These are phyloP conservation scores for Caerostris extrusa DNA, from an alignment of 1,140 invertebrate genomes.

Conservation along the genomic window DNA sequence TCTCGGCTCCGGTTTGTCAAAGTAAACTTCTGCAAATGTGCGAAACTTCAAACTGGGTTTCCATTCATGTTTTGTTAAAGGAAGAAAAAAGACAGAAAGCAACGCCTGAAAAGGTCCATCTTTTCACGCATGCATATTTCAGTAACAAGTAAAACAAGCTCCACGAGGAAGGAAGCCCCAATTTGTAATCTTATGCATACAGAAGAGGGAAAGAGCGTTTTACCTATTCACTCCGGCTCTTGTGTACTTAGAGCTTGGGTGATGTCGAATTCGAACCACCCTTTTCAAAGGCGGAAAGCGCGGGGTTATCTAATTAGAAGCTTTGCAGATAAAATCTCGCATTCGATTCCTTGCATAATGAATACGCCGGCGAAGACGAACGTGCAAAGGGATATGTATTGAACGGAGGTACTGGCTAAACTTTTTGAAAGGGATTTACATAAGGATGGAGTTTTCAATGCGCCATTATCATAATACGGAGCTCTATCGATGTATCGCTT, in stretches of 20 bases:
- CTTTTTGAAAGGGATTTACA: no score
- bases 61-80: no score
- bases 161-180: neutral
- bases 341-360: neutral
- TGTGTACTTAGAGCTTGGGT: neutral
- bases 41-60: no score
- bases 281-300: neutral
- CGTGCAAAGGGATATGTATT: no score
- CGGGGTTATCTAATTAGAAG: neutral
- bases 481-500: no score
- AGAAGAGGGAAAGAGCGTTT: neutral
- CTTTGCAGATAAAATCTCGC: neutral
- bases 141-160: conserved; percentile 24
- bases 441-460: no score
- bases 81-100: no score
- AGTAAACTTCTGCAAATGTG: no score
- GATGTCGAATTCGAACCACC: neutral
- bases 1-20: no score
- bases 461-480: no score
- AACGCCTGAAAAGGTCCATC: neutral
- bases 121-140: neutral
- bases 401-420: no score
- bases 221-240: neutral
- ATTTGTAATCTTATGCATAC: neutral
- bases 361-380: neutral